A percentile compares a stretch with the other conserved stretches of the same genome.
Conservation (phyloP, 1,140 invertebrate genomes). For the Conus ventricosus region DNA sequence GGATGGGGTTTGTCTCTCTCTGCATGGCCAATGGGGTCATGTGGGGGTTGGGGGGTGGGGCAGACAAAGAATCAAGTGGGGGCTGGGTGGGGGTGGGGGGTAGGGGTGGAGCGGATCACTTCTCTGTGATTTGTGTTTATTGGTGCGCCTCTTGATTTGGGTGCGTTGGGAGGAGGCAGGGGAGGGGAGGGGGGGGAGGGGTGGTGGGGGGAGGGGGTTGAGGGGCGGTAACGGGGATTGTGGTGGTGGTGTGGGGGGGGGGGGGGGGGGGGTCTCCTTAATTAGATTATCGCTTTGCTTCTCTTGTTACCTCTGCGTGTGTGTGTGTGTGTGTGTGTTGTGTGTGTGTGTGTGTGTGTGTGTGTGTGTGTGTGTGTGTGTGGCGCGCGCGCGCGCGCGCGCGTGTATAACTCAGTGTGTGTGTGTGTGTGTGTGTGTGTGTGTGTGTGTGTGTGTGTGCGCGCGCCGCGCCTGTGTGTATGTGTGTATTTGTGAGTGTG, state of each 20-base stretch:
- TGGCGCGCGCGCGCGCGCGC: neutral
- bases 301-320: neutral
- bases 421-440: neutral
- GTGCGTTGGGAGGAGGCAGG: neutral
- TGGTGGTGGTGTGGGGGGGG: neutral
- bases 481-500: neutral
- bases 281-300: neutral
- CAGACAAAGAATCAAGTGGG: too few species aligned
- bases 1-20: neutral
- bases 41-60: too few species aligned
- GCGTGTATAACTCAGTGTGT: neutral
- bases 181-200: neutral
- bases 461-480: too few species aligned
- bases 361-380: neutral
- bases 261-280: neutral
- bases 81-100: too few species aligned
- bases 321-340: neutral
- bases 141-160: neutral
- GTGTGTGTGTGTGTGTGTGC: too few species aligned
- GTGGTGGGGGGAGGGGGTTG: neutral
- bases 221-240: neutral
- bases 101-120: neutral
- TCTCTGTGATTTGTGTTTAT: neutral
- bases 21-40: neutral
- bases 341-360: neutral